Base-by-base conservation (phyloP, 2,113 vertebrate genomes). In the Vulpes ferrilata region DNA sequence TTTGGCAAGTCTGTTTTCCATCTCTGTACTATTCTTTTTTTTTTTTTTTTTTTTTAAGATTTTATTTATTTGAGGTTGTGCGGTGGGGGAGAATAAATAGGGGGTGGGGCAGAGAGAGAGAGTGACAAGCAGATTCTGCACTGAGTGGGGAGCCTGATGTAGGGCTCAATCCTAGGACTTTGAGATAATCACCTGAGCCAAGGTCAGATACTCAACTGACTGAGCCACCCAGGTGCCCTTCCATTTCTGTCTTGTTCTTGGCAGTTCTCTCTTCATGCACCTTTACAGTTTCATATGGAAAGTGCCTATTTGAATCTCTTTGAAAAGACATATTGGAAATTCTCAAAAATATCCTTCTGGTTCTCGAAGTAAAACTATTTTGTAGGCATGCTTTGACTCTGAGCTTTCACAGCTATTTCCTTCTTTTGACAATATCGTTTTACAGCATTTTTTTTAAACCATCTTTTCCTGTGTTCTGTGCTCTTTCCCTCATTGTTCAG, bases 271-370 rank as follows among this genome's bases (percentile, higher is more conserved):
- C 15, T 69, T 78, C 48, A 30, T 43, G n/a, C 51, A 3, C 9
- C 25, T 90, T 95, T 62, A 27, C 25, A 19, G 4, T 79, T 90
- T 67, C 27, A 20, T 74, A 64, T 8, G 9, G 51, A 55, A 88
- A 91, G 32, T 51, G 7, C 51, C 16, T 43, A 79, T 48, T 48
- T 95, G 57, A 69, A 51, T 95, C 32, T 55, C 65, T 16, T 22
- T 92, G 73, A 90, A 93, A 69, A 86, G 62, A 88, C 76, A 93
- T 22, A 60, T 48, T 23, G 16, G 60, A 62, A 90, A 90, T 87
- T 67, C 60, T 94, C 60, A 88, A 60, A 88, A 79, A 30, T 78
- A 32, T 13, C 57, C 53, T 92, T 53, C 32, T 79, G 19, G 51
- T 65, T 60, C 32, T 93, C 62, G 15, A 48, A 78, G 10, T 80